These are phyloP conservation scores for Melipona quadrifasciata DNA, from an alignment of 1,140 invertebrate genomes.

Conservation along the genomic window DNA sequence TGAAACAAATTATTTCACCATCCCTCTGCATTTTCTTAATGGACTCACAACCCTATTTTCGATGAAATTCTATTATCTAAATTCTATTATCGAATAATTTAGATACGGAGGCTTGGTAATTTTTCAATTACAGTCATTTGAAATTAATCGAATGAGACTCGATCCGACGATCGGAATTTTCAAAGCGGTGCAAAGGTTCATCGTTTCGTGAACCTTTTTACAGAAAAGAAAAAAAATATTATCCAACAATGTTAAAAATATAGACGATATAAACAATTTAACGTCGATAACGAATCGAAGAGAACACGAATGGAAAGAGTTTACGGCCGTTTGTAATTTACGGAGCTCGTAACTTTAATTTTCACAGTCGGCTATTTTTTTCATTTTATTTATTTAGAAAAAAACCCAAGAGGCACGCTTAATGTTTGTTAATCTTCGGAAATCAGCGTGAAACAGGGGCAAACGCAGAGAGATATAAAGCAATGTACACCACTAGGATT, in stretches of 20 bases:
- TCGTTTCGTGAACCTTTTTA: too few relatives aligned
- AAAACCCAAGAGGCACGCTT: too few relatives aligned
- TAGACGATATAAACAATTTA: background rate
- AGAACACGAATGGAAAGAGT: too few relatives aligned
- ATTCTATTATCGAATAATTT: slow-evolving; percentile 2
- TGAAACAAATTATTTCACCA: background rate
- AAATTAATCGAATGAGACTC: background rate
- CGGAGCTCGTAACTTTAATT: background rate
- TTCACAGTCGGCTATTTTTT: background rate
- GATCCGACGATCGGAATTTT: too few relatives aligned
- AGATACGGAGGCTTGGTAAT: background rate
- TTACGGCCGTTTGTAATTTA: too few relatives aligned
- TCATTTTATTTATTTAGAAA: background rate
- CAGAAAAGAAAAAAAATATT: background rate
- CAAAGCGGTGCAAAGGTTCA: too few relatives aligned
- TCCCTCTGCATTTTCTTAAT: background rate
- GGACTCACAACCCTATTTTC: background rate
- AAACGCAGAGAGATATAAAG: background rate
- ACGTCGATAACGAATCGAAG: background rate
- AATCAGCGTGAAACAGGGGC: background rate
- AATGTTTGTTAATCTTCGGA: background rate
- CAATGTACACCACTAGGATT: background rate
- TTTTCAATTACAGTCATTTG: background rate
- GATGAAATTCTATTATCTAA: background rate
- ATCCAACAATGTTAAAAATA: background rate